A percentile compares a stretch with the other conserved stretches of the same genome.
These are phyloP conservation scores for Catostylus mosaicus DNA, from an alignment of 30 jellyfish, hydroid and myxozoan genomes.

Conservation along the genomic window DNA sequence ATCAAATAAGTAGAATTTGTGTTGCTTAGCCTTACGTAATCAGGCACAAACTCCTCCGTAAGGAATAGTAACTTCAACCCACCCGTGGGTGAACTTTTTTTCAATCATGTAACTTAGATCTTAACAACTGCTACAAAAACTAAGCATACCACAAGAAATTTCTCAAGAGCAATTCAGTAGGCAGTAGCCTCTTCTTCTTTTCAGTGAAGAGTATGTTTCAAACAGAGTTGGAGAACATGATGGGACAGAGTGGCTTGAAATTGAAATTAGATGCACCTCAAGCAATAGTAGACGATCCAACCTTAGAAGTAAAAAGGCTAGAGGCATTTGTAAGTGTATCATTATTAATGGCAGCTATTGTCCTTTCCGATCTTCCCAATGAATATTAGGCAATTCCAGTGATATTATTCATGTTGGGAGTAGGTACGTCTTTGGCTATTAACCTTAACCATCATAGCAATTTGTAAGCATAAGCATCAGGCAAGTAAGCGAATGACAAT, in stretches of 20 bases:
- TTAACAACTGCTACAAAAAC: not conserved
- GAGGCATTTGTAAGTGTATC: slow-evolving; percentile 56
- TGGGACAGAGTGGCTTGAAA: slow-evolving; percentile 80
- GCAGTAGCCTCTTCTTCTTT: not conserved
- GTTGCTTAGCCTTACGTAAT: too few relatives aligned
- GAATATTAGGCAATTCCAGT: too few relatives aligned
- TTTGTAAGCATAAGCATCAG: too few relatives aligned
- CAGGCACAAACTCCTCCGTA: too few relatives aligned
- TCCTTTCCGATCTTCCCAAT: not conserved
- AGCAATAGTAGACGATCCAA: slow-evolving; percentile 84
- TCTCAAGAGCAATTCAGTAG: not conserved
- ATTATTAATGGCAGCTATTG: not conserved
- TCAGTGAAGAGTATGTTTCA: slow-evolving; percentile 91
- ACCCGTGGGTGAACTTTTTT: too few relatives aligned
- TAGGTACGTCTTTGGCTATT: too few relatives aligned
- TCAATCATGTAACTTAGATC: too few relatives aligned
- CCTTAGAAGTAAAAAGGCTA: slow-evolving; percentile 78
- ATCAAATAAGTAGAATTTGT: too few relatives aligned
- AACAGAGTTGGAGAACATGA: slow-evolving; percentile 74
- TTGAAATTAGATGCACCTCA: slow-evolving; percentile 84
- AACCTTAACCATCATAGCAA: too few relatives aligned
- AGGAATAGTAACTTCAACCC: too few relatives aligned
- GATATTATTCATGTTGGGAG: too few relatives aligned
- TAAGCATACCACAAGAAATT: not conserved
- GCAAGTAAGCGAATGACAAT: too few relatives aligned